A percentile compares a stretch with the other conserved stretches of the same genome.
Conservation (phyloP, 2,797 vertebrate genomes). For the Enteromius argenteus region DNA sequence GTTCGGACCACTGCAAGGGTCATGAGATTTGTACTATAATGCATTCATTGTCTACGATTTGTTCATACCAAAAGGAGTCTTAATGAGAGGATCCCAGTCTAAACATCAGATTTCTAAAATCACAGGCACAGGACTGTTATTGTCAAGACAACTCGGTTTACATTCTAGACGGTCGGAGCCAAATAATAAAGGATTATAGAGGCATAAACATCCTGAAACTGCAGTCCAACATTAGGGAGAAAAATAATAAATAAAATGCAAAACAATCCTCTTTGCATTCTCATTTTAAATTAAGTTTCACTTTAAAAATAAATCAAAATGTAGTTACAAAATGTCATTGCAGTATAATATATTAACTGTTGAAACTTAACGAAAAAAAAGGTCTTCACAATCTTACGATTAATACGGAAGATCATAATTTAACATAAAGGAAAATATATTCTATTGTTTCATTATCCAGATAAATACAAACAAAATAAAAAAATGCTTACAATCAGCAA, state of each 20-base stretch:
- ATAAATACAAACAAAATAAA: slow-evolving; percentile 94
- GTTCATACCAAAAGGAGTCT: slow-evolving; percentile 3
- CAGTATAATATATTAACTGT: slow-evolving; percentile 94
- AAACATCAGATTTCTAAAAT: slow-evolving; percentile 47
- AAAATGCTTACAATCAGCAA: slow-evolving; percentile 90
- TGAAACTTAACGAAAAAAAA: slow-evolving; percentile 76
- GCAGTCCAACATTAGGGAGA: slow-evolving; percentile 82
- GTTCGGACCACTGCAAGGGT: slow-evolving; percentile 5
- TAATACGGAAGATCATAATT: slow-evolving; percentile 94
- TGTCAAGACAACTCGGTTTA: slow-evolving; percentile 51
- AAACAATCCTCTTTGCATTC: slow-evolving; percentile 77
- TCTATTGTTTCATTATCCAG: slow-evolving; percentile 90
- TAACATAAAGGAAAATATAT: slow-evolving; percentile 94
- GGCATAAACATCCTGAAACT: slow-evolving; percentile 78
- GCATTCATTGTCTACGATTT: slow-evolving; percentile 12
- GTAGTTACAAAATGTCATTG: slow-evolving; percentile 87
- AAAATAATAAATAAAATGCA: slow-evolving; percentile 88
- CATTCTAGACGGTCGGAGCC: slow-evolving; percentile 44
- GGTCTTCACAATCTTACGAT: slow-evolving; percentile 90
- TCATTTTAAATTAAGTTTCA: slow-evolving; percentile 88
- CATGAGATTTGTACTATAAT: slow-evolving; percentile 31
- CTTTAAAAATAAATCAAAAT: slow-evolving; percentile 83
- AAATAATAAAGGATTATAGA: slow-evolving; percentile 51
- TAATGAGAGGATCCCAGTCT: slow-evolving; percentile 30
- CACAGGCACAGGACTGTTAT: slow-evolving; percentile 52